Evolutionary conservation across 2,888 invertebrate genomes (phyloP).

Genomic region (Empis stercorea): DNA sequence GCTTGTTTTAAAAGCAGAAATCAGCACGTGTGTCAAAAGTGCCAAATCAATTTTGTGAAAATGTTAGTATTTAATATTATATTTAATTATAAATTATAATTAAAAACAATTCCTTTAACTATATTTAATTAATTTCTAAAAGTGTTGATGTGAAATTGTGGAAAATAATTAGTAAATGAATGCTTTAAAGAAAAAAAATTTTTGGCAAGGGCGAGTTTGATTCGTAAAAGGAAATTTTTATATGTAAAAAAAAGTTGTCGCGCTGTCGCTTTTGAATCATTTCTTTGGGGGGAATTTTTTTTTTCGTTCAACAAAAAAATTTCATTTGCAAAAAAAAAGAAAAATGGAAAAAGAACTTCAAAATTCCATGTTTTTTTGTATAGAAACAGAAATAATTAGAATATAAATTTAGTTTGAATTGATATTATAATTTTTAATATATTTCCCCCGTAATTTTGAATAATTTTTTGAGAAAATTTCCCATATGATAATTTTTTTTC

Average conservation of each 20-base stretch:
- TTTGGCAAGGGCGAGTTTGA: background rate
- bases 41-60: slow-evolving; percentile 35
- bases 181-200: background rate
- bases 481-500: no score
- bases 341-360: background rate
- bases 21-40: slow-evolving; percentile 39
- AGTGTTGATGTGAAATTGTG: background rate
- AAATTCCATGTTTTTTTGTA: background rate
- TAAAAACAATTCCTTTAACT: background rate
- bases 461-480: no score
- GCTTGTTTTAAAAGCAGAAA: slow-evolving; percentile 36
- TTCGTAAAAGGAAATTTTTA: background rate
- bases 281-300: background rate
- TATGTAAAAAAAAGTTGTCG: background rate
- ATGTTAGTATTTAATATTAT: slow-evolving; percentile 31
- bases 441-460: background rate
- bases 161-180: background rate
- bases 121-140: background rate
- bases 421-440: no score
- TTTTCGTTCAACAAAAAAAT: background rate
- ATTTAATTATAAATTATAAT: slow-evolving; percentile 11
- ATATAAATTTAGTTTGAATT: no score
- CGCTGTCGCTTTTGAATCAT: background rate
- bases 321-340: background rate
- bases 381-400: background rate